phyloP scores from a whole-genome alignment of 2,888 invertebrate genomes.

The Temnothorax unifasciatus region DNA sequence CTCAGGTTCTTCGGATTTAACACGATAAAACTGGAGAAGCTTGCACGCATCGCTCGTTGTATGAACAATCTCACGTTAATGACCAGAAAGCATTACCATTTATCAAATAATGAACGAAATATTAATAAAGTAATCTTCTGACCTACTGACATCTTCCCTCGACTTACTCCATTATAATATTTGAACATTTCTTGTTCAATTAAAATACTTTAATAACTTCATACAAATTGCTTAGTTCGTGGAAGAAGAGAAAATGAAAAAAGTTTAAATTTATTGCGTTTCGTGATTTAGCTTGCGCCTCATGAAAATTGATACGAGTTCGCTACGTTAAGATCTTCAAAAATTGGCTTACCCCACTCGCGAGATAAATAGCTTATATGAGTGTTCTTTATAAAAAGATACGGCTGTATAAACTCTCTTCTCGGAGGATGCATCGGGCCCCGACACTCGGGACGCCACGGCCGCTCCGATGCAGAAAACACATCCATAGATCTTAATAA shows the following conservation, averaged over 20 bases:
- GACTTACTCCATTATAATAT: too few relatives aligned
- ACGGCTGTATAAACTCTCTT: conserved; percentile 28
- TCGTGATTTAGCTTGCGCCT: conserved; percentile 15
- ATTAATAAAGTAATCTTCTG: too few relatives aligned
- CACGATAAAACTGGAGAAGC: too few relatives aligned
- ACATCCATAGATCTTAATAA: conserved; percentile 51
- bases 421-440: conserved; percentile 9
- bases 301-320: conserved; percentile 39
- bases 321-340: conserved; percentile 44
- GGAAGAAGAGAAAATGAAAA: conserved; percentile 23
- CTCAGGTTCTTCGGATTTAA: too few relatives aligned
- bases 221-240: background rate
- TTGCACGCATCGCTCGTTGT: too few relatives aligned
- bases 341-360: conserved; percentile 30
- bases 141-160: too few relatives aligned
- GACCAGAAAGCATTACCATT: too few relatives aligned
- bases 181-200: background rate
- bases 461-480: conserved; percentile 20
- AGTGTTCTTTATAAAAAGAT: conserved; percentile 51
- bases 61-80: too few relatives aligned
- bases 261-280: conserved; percentile 41
- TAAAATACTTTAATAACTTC: background rate
- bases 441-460: background rate
- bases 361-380: conserved; percentile 31
- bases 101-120: too few relatives aligned